Percentiles rank a stretch among this genome's conserved stretches.
Evolutionary conservation across 2,888 invertebrate species (phyloP).

Genomic region (Helleia helle): DNA sequence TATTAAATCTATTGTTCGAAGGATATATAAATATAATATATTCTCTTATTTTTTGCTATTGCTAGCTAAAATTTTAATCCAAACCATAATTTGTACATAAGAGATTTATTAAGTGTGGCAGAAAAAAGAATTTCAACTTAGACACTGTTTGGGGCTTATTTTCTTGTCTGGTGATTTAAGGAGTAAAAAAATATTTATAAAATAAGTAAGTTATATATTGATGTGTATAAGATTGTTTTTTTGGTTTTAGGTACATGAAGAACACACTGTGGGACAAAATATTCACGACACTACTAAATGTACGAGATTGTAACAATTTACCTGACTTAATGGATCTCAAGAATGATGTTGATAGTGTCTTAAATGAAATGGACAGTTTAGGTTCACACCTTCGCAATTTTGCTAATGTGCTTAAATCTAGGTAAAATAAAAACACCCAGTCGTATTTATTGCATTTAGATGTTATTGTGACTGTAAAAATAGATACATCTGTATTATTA

Average conservation of each 20-base stretch:
- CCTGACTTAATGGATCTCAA: slow-evolving; percentile 80
- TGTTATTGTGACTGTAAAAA: slow-evolving; percentile 61
- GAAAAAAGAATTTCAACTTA: no score
- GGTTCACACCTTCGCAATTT: slow-evolving; percentile 58
- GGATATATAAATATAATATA: no score
- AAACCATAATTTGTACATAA: no score
- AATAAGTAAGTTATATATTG: background rate
- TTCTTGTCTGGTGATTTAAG: no score
- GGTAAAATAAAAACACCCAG: slow-evolving; percentile 49
- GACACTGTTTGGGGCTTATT: no score
- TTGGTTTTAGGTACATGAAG: slow-evolving; percentile 77
- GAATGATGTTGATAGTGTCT: slow-evolving; percentile 54
- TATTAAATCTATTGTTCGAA: no score
- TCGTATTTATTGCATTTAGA: slow-evolving; percentile 72
- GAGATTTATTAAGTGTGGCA: no score
- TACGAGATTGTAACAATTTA: slow-evolving; percentile 82
- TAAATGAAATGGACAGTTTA: slow-evolving; percentile 49
- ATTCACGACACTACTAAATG: slow-evolving; percentile 86
- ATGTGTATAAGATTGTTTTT: no score
- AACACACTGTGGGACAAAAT: slow-evolving; percentile 84
- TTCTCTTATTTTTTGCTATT: no score
- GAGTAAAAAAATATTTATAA: no score
- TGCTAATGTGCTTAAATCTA: slow-evolving; percentile 70
- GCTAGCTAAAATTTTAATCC: no score
- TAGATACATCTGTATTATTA: slow-evolving; percentile 43